Evolutionary conservation across 2,113 vertebrate species (phyloP), one percentile per base, ranked within the genome.

Genomic region (Rhagologus leucostigma): DNA sequence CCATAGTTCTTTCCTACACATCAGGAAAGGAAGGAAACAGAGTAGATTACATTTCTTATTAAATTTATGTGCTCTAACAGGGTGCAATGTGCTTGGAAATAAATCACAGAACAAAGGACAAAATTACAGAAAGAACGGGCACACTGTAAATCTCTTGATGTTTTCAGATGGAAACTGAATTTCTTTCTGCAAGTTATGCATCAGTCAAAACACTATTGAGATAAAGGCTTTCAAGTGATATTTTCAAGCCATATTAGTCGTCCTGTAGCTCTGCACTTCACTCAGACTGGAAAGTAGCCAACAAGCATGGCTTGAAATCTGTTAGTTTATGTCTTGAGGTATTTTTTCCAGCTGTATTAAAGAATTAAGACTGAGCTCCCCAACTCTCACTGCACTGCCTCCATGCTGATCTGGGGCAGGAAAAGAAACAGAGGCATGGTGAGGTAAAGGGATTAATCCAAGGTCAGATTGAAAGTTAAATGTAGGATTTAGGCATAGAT

Each of bases 301-400:
- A 84, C 78, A 65, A 88, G 79, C 87, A 70, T 86, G 64, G 85
- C 76, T 95, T 93, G 95, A 97, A 97, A 95, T 91, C 92, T 95
- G 90, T 94, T 96, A 93, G 85, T 59, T 80, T 94, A 80, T 65
- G 83, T 94, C 95, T 96, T 89, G 71, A 67, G 95, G 90, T 92
- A 96, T 92, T 97, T 97, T 91, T 95, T 94, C 90, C 95, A 95
- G 89, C 95, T 97, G 90, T 95, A 97, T 95, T 97, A 95, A 92
- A 92, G 92, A 94, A 90, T 94, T 97, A 95, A 94, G 86, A 90
- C 39, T 23, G 30, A 92, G 68, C 59, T 96, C 68, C 88, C 56
- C 76, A 92, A 78, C 87, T 74, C 94, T 88, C 59, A 59, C 64
- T 89, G 68, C 79, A 23, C 80, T 86, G 88, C 85, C 88, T 88